Evolutionary conservation across 2,888 invertebrate genomes (phyloP), one percentile per base, ranked within the genome.

Genomic region (Nymphalis urticae): DNA sequence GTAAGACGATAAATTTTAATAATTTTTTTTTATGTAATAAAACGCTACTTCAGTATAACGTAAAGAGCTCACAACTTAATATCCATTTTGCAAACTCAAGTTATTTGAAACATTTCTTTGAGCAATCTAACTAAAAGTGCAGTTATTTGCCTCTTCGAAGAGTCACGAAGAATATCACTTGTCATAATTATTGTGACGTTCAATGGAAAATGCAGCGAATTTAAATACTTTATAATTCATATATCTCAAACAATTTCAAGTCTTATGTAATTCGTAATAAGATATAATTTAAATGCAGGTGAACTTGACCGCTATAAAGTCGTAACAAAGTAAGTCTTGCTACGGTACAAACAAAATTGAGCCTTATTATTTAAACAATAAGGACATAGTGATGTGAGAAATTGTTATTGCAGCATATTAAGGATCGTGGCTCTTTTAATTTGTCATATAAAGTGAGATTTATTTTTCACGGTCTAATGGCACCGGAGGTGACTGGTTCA

Each of bases 381-480:
- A 66, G 61, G 54, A 47, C 19, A 3, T 13, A 7, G 42, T 32
- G 36, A 2, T n/a, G 21, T 53, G 56, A n/a, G 51, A 16, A 19
- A 62, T 19, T 47, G 36, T 60, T 60, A 24, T 66, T 50, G 69
- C 59, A 65, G 16, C 17, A 62, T 21, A 64, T 58, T 64, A 72
- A 71, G 56, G 63, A 67, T 59, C 66, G 62, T 64, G 66, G 68
- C 70, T 73, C 64, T 73, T 75, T 75, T 75, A 75, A 75, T 75
- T 75, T 74, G 75, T 75, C 74, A 73, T 68, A 72, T 74, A 75
- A 74, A 75, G 74, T 69, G 69, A 74, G 73, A 74, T 74, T 75
- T 74, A 75, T 74, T 72, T 65, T 71, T 72, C 69, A 71, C 69
- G 69, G 69, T 73, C 72, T 72, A 75, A 75, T 73, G 69, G 71